Base-by-base conservation (phyloP, 2,888 invertebrate species). In the Sphaeridia pumilis region DNA sequence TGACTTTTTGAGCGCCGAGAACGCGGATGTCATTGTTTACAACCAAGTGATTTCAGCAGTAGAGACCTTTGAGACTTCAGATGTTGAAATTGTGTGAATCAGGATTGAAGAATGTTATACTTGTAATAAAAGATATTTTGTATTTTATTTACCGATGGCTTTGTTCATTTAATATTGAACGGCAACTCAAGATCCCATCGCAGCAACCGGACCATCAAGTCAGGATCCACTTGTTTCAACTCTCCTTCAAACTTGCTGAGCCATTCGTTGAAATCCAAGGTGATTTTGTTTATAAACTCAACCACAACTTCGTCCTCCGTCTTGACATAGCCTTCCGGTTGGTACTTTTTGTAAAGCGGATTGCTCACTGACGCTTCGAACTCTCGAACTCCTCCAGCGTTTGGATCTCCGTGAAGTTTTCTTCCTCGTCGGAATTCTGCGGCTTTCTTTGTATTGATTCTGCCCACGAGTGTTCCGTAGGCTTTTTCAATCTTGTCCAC, bases 1-100 rank as follows among this genome's bases (percentile, higher is more conserved):
- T 12, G 84, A 84, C 67, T 84, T 81, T 66, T 63, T 84, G 12
- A 83, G 76, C 74, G 82, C 76, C 0, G 73, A 73, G 10, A 76
- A 82, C 64, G 81, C 78, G 0, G 75, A 75, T 0, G 70, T 70
- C 57, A 69, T 82, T 14, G 76, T 83, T 2, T 83, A 81, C 65
- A 53, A 70, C 52, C 72, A 75, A 59, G 58, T 80, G 20, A 59
- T 78, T 14, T 66, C 71, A 34, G 60, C 75, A 14, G 66, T 78
- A 64, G 64, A 68, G 17, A 17, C 38, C 7, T 17, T 38, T 14
- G 38, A 38, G 17, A n/a, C n/a, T n/a, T n/a, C n/a, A n/a, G n/a
- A n/a, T n/a, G n/a, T n/a, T n/a, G n/a, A n/a, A n/a, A n/a, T n/a
- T n/a, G n/a, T n/a, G n/a, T n/a, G n/a, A n/a, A n/a, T n/a, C n/a